These are phyloP conservation scores for Pantherophis vulpinus DNA, from an alignment of 2,797 vertebrate genomes.

Conservation along the genomic window DNA sequence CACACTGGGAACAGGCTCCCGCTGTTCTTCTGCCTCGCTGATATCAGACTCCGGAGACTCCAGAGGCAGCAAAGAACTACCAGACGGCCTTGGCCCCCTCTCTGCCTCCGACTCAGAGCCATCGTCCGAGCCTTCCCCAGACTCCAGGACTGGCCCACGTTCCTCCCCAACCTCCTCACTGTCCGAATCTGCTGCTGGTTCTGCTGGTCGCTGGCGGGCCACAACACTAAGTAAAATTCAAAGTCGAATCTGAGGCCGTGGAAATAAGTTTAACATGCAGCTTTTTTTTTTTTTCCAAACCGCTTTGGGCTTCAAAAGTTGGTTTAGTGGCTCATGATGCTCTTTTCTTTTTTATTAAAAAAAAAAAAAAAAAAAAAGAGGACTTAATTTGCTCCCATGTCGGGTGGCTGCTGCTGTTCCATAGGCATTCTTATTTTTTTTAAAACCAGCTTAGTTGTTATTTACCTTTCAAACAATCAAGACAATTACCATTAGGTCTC, in stretches of 20 bases:
- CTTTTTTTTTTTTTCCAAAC: neutral
- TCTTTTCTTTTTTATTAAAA: neutral
- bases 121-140: too few species aligned
- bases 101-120: too few species aligned
- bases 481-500: slow-evolving; percentile 79
- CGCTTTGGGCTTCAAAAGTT: neutral
- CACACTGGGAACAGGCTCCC: too few species aligned
- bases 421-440: slow-evolving; percentile 24
- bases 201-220: too few species aligned
- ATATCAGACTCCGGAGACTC: too few species aligned
- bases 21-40: too few species aligned
- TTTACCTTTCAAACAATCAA: slow-evolving; percentile 83
- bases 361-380: neutral
- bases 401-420: neutral
- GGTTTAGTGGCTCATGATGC: neutral
- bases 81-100: too few species aligned
- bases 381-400: slow-evolving; percentile 44
- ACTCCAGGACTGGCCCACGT: too few species aligned
- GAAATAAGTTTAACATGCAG: neutral
- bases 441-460: slow-evolving; percentile 75
- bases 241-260: neutral
- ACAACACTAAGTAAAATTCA: neutral
- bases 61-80: too few species aligned
- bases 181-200: too few species aligned
- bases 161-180: too few species aligned